These are phyloP conservation scores for Peromyscus californicus DNA, from an alignment of 2,113 vertebrate species.

Conservation along the genomic window DNA sequence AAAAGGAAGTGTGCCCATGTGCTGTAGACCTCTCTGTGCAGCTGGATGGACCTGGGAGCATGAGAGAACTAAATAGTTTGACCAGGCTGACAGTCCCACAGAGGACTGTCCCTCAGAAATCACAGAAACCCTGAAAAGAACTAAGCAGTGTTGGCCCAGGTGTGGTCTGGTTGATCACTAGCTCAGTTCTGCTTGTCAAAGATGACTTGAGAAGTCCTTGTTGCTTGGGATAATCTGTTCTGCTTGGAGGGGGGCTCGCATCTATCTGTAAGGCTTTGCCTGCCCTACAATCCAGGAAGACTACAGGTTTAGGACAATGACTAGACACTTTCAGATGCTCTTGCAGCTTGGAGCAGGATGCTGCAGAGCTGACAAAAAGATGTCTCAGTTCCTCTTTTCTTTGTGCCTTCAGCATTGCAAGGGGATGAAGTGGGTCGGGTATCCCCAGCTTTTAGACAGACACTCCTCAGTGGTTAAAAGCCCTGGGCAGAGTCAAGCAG, in stretches of 20 bases:
- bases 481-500: neutral
- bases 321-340: neutral
- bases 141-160: no score
- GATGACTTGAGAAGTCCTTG: neutral
- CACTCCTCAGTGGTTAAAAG: neutral
- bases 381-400: neutral
- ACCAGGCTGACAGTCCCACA: neutral
- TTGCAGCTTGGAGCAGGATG: neutral
- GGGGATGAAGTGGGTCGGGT: neutral
- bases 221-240: neutral
- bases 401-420: neutral
- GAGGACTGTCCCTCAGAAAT: neutral
- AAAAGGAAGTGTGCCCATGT: neutral
- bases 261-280: neutral
- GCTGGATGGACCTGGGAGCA: neutral
- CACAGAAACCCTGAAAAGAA: neutral
- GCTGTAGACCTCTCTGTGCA: accelerated
- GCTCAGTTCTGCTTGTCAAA: neutral
- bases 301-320: neutral
- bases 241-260: neutral
- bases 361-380: neutral
- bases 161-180: neutral
- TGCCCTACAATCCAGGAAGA: neutral
- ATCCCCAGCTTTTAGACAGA: neutral
- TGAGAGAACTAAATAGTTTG: neutral